Evolutionary conservation across 2,888 invertebrate genomes (phyloP).

Genomic region (Caenorhabditis sulstoni): DNA sequence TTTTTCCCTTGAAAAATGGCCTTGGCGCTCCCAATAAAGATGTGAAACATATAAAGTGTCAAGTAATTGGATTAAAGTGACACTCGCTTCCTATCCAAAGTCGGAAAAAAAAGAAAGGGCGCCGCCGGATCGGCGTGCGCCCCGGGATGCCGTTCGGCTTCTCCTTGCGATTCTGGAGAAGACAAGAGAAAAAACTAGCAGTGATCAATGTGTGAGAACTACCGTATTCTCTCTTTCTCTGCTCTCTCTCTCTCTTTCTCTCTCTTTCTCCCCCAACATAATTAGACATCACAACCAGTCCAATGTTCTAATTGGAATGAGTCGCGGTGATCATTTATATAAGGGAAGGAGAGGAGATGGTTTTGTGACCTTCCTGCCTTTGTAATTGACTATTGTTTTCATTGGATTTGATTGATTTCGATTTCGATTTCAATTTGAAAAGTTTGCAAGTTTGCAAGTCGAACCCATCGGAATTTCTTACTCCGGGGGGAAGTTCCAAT

Average conservation of each 20-base stretch:
- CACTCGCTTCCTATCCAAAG: slow-evolving; percentile 19
- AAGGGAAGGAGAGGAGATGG: slow-evolving; percentile 19
- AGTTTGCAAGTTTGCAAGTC: too few species aligned
- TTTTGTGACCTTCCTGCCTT: slow-evolving; percentile 44
- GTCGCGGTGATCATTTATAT: slow-evolving; percentile 47
- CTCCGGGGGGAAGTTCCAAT: too few species aligned
- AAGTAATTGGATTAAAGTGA: slow-evolving; percentile 50
- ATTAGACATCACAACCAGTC: slow-evolving; percentile 45
- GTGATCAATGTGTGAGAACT: neutral
- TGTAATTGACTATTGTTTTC: slow-evolving; percentile 58
- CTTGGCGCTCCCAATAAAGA: slow-evolving; percentile 4
- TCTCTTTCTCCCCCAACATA: too few species aligned
- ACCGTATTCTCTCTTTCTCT: too few species aligned
- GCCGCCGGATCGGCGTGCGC: neutral
- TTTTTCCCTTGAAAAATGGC: neutral
- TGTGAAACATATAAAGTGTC: slow-evolving; percentile 39
- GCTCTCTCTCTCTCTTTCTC: too few species aligned
- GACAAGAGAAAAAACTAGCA: neutral
- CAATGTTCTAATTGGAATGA: slow-evolving; percentile 38
- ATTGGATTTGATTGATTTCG: slow-evolving; percentile 50
- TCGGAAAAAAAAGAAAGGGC: slow-evolving; percentile 14
- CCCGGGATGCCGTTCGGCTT: neutral
- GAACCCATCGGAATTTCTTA: too few species aligned
- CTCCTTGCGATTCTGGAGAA: neutral
- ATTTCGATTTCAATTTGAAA: slow-evolving; percentile 27